Conservation (phyloP, 2,888 invertebrate species). For the Acronicta alni region DNA sequence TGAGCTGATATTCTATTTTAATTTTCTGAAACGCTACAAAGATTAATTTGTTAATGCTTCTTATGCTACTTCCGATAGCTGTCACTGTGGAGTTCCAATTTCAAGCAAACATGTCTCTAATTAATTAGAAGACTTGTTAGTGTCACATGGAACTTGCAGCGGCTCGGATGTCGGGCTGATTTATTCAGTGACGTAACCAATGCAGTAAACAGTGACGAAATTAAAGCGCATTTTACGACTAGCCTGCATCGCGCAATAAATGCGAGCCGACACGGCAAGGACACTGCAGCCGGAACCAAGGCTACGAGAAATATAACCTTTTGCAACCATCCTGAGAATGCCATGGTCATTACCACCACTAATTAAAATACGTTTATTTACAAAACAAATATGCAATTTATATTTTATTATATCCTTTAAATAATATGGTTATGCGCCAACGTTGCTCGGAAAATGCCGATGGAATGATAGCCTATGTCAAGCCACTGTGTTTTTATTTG, state of each 20-base stretch:
- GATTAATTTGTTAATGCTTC: conserved; percentile 30
- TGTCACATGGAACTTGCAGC: conserved; percentile 30
- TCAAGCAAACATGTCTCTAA: conserved; percentile 33
- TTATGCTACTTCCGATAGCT: conserved; percentile 40
- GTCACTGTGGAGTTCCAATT: conserved; percentile 41
- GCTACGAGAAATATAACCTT: conserved; percentile 35
- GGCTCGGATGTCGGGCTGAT: conserved; percentile 26
- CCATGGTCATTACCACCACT: conserved; percentile 31
- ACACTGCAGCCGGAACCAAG: conserved; percentile 53
- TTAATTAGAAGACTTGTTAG: conserved; percentile 36
- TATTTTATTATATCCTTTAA: conserved; percentile 7
- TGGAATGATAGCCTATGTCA: conserved; percentile 11
- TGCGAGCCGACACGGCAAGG: conserved; percentile 58
- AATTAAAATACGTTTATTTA: conserved; percentile 12
- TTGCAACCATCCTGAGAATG: conserved; percentile 25
- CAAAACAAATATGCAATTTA: conserved; percentile 12
- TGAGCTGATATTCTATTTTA: conserved; percentile 27
- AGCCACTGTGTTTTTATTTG: not conserved
- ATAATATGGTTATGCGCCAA: conserved; percentile 12
- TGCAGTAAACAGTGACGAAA: conserved; percentile 44
- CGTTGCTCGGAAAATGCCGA: conserved; percentile 14
- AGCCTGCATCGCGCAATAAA: conserved; percentile 37
- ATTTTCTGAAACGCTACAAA: conserved; percentile 27
- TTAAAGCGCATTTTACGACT: conserved; percentile 39
- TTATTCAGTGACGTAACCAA: conserved; percentile 38